A percentile compares a stretch with the other conserved stretches of the same genome.
phyloP scores from a whole-genome alignment of 1,140 invertebrate genomes.

The Tetragonula clypearis region DNA sequence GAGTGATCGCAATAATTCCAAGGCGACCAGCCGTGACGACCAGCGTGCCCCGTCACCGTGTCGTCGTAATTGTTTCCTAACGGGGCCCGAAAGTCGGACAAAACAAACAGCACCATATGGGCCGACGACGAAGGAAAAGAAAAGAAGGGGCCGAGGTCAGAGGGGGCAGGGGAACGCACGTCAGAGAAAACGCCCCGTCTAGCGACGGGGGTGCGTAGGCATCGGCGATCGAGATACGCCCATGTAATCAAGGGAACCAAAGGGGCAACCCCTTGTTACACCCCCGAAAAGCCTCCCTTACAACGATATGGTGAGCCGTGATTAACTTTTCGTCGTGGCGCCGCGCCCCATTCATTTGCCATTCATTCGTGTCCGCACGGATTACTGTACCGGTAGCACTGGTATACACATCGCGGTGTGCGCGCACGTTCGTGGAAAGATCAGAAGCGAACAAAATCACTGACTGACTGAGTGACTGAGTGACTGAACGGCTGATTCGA shows the following conservation, averaged over 20 bases:
- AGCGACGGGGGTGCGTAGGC: conserved; percentile 49
- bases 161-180: conserved; percentile 1
- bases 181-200: conserved; percentile 43
- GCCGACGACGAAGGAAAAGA: conserved; percentile 24
- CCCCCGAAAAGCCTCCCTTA: conserved; percentile 74
- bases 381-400: conserved; percentile 69
- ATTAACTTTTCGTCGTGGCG: conserved; percentile 82
- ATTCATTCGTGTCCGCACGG: conserved; percentile 81
- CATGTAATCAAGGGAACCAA: conserved; percentile 81
- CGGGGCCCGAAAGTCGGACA: conserved; percentile 60
- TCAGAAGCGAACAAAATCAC: conserved; percentile 58
- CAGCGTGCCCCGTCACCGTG: conserved; percentile 40
- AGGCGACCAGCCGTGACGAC: conserved; percentile 61
- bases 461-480: conserved; percentile 61
- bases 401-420: conserved; percentile 25
- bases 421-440: conserved; percentile 52
- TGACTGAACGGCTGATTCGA: conserved; percentile 43
- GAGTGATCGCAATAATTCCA: conserved; percentile 47
- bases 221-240: conserved; percentile 74
- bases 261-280: conserved; percentile 67
- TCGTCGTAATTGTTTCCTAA: conserved; percentile 77
- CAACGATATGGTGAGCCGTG: conserved; percentile 80
- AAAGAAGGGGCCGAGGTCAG: neutral
- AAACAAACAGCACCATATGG: conserved; percentile 76
- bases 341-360: conserved; percentile 81